These are phyloP conservation scores for Rhinatrema bivittatum DNA, from an alignment of 2,797 vertebrate species.

Conservation along the genomic window DNA sequence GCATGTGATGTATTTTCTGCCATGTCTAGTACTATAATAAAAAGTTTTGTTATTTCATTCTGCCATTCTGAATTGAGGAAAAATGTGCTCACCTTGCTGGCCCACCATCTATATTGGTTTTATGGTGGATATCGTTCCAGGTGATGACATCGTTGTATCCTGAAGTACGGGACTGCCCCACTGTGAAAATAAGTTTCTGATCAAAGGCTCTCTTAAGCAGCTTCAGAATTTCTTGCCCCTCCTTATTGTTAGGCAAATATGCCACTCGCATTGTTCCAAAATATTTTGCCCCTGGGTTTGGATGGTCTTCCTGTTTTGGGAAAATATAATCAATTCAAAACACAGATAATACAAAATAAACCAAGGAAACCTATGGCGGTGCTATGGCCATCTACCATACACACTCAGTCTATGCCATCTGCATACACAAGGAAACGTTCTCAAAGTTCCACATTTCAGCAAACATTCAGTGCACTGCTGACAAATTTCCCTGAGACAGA, in stretches of 20 bases:
- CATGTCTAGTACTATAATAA: no score
- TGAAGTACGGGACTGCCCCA: constrained; percentile 39
- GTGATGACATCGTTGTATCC: constrained; percentile 30
- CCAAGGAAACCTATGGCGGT: no score
- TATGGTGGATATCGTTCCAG: constrained; percentile 69
- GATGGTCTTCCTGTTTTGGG: constrained; percentile 42
- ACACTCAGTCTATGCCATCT: no score
- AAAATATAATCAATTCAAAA: background rate
- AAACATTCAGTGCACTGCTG: no score
- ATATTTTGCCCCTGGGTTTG: constrained; percentile 39
- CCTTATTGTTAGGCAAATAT: constrained; percentile 46
- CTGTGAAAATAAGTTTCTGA: constrained; percentile 54
- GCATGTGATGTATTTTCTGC: no score
- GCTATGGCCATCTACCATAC: no score
- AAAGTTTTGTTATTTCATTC: no score
- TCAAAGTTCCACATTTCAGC: no score
- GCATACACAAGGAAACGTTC: no score
- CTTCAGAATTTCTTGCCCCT: constrained; percentile 45
- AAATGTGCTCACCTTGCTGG: constrained; percentile 26
- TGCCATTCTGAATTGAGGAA: no score
- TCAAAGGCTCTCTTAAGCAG: constrained; percentile 45
- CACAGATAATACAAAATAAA: no score
- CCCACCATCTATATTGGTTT: constrained; percentile 24
- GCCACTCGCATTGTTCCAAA: rapidly evolving
- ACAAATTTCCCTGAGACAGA: no score